Evolutionary conservation across 2,888 invertebrate genomes (phyloP), one percentile per base, ranked within the genome.

Genomic region (Nomada fucata): DNA sequence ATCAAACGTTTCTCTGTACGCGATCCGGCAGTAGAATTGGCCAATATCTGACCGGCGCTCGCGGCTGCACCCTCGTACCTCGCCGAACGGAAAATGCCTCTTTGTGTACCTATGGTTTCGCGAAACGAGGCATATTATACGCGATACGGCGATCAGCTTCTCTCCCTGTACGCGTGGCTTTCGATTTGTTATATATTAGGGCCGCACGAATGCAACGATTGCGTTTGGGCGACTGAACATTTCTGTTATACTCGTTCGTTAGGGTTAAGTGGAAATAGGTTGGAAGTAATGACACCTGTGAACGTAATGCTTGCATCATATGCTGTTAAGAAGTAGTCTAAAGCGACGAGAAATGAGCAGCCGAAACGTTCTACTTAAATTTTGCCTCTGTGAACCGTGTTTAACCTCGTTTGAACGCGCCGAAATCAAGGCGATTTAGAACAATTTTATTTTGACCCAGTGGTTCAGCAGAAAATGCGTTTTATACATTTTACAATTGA

Each of bases 1-100:
- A 77, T 82, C 83, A 68, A 83, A 67, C 67, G 73, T 70, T 52
- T 63, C 82, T 63, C 29, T 57, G 47, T 63, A 29, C 79, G 77
- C 77, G 69, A 70, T 65, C 36, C 68, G 63, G 65, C 60, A 53
- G 65, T 74, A 70, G 70, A 53, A 82, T 82, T 82, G 71, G 75
- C 64, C 65, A 76, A 82, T 82, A 69, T 57, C 52, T 57, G 42
- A 11, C 29, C 52, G 55, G 50, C 61, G 53, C 57, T 23, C 64
- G 52, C n/a, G 11, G 47, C 26, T 70, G 59, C 44, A 47, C 59
- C 60, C 57, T 72, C 50, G 57, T 73, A 59, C 42, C 55, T 53
- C 59, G 44, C 59, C 52, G 53, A 42, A 9, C 50, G 52, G 23
- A 64, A 64, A 76, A 70, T 15, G 9, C 20, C 26, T 42, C 72